Conservation (phyloP, 2,113 vertebrate species). For the Sinocyclocheilus anshuiensis region DNA sequence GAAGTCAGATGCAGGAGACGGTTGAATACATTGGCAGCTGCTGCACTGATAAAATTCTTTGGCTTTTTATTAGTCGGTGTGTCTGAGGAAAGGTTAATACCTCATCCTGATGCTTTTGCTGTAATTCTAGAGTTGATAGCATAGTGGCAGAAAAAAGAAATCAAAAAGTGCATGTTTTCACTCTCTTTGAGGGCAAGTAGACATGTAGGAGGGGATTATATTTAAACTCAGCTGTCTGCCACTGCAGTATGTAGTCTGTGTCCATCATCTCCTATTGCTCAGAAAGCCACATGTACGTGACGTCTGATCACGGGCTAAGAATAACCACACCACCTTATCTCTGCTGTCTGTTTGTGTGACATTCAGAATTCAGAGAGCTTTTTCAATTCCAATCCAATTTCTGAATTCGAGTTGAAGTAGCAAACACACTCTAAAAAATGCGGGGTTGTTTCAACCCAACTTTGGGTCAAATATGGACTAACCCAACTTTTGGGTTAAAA, state of each 20-base stretch:
- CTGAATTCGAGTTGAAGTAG: neutral
- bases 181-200: constrained; percentile 21
- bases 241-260: constrained; percentile 4
- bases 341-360: neutral
- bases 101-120: neutral
- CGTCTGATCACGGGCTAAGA: constrained; percentile 29
- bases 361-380: neutral
- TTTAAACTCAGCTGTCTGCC: constrained; percentile 43
- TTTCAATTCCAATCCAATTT: neutral
- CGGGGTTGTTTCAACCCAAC: too few species aligned
- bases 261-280: constrained; percentile 41
- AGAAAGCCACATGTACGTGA: constrained; percentile 42
- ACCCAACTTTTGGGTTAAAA: too few species aligned
- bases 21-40: constrained; percentile 52
- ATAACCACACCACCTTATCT: neutral
- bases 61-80: constrained; percentile 25
- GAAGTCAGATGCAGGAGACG: constrained; percentile 71
- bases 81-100: neutral
- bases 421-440: neutral
- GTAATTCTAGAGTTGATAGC: neutral
- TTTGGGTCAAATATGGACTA: too few species aligned
- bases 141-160: neutral
- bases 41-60: neutral
- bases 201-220: constrained; percentile 39
- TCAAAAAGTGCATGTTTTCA: neutral